phyloP scores from a whole-genome alignment of 2,113 vertebrate genomes.

The Panthera leo region DNA sequence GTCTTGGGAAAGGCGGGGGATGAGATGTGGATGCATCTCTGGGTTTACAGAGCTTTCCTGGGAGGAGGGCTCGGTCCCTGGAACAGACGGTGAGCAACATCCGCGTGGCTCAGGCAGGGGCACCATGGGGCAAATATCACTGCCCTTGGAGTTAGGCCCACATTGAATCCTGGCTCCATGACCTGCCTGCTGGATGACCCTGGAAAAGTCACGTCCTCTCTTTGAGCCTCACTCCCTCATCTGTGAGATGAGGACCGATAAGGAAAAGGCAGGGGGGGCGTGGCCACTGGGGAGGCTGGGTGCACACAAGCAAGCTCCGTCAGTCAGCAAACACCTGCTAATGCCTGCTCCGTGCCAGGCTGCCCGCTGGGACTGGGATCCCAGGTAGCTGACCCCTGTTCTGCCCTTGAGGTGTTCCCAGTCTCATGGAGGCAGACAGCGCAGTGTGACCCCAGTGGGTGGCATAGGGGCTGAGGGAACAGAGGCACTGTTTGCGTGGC shows the following conservation, averaged over 20 bases:
- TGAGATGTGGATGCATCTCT: neutral
- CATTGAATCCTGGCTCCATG: neutral
- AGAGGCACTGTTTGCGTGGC: neutral
- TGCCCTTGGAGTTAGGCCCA: neutral
- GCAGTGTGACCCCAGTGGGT: accelerated
- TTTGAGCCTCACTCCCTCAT: neutral
- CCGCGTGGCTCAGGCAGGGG: neutral
- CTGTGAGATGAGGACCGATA: neutral
- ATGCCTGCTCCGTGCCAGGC: neutral
- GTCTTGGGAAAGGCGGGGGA: neutral
- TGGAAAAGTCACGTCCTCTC: neutral
- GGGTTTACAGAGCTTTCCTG: neutral
- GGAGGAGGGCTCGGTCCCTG: neutral
- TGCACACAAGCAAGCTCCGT: neutral
- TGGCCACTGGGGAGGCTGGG: neutral
- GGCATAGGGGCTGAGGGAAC: neutral
- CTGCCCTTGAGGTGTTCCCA: neutral
- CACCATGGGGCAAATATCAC: neutral
- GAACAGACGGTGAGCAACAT: neutral
- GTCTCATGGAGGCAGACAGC: neutral
- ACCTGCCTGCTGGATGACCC: neutral
- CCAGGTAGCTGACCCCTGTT: too few species aligned
- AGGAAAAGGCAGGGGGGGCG: neutral
- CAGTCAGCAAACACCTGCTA: neutral
- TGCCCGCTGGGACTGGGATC: too few species aligned